phyloP scores from a whole-genome alignment of 37 sponge, comb jelly and placozoan species.

The Oscarella lobularis region DNA sequence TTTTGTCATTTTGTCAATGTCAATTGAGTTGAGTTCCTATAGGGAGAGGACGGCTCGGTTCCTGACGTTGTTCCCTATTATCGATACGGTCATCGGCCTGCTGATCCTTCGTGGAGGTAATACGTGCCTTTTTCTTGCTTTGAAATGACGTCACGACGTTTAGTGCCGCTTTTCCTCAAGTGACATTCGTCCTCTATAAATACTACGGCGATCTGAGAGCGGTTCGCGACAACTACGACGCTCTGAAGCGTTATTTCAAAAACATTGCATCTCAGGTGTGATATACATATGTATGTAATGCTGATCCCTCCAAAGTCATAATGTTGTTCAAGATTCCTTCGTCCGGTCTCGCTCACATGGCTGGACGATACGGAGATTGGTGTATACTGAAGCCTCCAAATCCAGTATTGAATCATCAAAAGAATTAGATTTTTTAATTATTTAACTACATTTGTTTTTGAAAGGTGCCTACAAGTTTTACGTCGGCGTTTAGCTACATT shows the following conservation, averaged over 20 bases:
- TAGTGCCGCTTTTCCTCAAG: conserved; percentile 43
- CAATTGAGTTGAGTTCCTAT: too few species aligned
- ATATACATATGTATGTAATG: too few species aligned
- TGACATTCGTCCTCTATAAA: conserved; percentile 22
- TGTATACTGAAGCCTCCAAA: too few species aligned
- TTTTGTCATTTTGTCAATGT: not conserved
- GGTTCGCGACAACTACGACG: conserved; percentile 10
- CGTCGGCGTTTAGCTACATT: conserved; percentile 41
- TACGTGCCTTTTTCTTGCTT: not conserved
- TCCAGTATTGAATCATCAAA: too few species aligned
- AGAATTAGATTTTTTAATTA: too few species aligned
- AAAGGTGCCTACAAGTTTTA: conserved; percentile 14
- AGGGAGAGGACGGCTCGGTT: conserved; percentile 18
- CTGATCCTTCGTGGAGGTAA: conserved; percentile 52
- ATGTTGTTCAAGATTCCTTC: conserved; percentile 21
- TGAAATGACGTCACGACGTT: not conserved
- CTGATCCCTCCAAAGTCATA: too few species aligned
- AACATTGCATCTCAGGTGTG: too few species aligned
- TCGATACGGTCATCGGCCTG: conserved; percentile 35
- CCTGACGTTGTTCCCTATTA: conserved; percentile 62
- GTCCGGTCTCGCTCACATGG: conserved; percentile 20
- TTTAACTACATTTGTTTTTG: too few species aligned
- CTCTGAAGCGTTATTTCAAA: too few species aligned
- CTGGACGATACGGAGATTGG: conserved; percentile 57
- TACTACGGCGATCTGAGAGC: conserved; percentile 13